Conservation (phyloP, 2,113 vertebrate genomes). For the Ctenomys sociabilis region DNA sequence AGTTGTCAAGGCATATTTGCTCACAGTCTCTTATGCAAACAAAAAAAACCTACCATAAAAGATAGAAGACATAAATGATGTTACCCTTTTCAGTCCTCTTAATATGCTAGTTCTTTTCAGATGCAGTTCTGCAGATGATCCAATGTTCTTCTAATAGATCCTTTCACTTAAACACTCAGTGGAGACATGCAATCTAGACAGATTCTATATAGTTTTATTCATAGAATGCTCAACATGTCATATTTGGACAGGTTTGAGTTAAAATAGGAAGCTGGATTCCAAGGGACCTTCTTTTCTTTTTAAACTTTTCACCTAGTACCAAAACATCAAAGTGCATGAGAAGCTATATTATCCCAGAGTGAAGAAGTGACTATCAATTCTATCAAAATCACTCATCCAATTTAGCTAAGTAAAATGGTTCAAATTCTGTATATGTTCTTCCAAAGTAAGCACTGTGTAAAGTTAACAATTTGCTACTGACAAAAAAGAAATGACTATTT, state of each 20-base stretch:
- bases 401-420: constrained; percentile 67
- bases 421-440: constrained; percentile 61
- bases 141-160: constrained; percentile 54
- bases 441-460: constrained; percentile 56
- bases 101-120: constrained; percentile 56
- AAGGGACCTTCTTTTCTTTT: constrained; percentile 45
- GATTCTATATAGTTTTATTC: constrained; percentile 42
- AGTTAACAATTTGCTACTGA: constrained; percentile 52
- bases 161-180: neutral
- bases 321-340: constrained; percentile 69
- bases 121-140: constrained; percentile 48
- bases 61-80: constrained; percentile 54
- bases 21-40: constrained; percentile 55
- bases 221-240: constrained; percentile 33
- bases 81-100: neutral
- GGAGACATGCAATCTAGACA: constrained; percentile 8
- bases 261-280: constrained; percentile 58
- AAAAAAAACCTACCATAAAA: constrained; percentile 33
- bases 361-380: constrained; percentile 64
- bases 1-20: constrained; percentile 16
- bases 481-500: constrained; percentile 36
- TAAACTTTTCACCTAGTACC: constrained; percentile 60
- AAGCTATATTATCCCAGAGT: constrained; percentile 46
- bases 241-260: constrained; percentile 47
- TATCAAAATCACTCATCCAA: constrained; percentile 70